Evolutionary conservation across 2,888 invertebrate genomes (phyloP).

Genomic region (Diloba caeruleocephala): DNA sequence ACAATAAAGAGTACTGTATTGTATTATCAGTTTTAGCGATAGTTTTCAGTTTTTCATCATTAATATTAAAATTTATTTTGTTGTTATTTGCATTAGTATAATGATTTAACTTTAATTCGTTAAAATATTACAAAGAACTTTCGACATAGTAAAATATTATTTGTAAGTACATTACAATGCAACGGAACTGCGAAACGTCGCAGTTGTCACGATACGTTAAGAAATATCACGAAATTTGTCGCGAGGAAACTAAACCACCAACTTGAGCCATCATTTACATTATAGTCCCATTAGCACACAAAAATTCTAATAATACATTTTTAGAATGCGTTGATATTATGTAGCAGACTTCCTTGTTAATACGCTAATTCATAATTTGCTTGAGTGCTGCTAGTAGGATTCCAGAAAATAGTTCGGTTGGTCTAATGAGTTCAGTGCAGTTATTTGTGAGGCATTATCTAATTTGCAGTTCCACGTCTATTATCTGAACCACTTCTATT

Average conservation of each 20-base stretch:
- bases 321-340: not conserved
- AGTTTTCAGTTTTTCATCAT: too few relatives aligned
- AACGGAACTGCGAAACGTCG: constrained; percentile 72
- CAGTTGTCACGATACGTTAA: constrained; percentile 74
- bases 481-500: constrained; percentile 69
- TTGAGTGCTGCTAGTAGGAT: constrained; percentile 26
- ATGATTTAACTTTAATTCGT: too few relatives aligned
- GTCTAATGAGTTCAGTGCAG: constrained; percentile 61
- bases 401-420: constrained; percentile 67
- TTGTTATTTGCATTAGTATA: too few relatives aligned
- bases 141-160: constrained; percentile 58
- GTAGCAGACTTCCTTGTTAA: constrained; percentile 10
- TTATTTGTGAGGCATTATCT: constrained; percentile 77
- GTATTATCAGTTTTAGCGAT: too few relatives aligned
- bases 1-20: too few relatives aligned
- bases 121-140: constrained; percentile 60
- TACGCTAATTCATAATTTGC: constrained; percentile 24
- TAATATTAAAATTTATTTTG: too few relatives aligned
- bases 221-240: constrained; percentile 73
- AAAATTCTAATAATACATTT: not conserved
- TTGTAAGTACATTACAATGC: constrained; percentile 66
- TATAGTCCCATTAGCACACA: constrained; percentile 9
- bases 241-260: constrained; percentile 35
- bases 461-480: constrained; percentile 76
- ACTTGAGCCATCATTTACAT: constrained; percentile 30